Evolutionary conservation across 2,113 vertebrate species (phyloP).

Genomic region (Ptilorrhoa leucosticta): DNA sequence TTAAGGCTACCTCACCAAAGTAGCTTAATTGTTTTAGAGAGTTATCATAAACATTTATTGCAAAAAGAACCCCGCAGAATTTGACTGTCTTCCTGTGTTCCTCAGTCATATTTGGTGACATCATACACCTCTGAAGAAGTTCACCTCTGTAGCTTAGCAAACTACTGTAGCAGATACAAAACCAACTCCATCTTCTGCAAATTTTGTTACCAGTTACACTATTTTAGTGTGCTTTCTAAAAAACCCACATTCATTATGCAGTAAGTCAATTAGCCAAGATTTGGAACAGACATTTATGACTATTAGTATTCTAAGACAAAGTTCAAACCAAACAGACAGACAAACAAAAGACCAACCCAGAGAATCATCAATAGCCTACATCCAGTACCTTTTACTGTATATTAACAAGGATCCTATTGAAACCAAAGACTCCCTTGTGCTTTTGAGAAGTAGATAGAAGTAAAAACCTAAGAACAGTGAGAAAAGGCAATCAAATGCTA

Average conservation of each 20-base stretch:
- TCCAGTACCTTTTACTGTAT: background rate
- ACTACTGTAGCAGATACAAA: background rate
- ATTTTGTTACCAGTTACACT: background rate
- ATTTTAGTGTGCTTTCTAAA: background rate
- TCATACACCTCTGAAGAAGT: background rate
- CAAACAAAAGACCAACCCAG: background rate
- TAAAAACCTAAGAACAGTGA: background rate
- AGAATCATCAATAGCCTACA: background rate
- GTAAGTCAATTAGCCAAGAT: background rate
- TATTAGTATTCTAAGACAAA: background rate
- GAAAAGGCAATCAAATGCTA: background rate
- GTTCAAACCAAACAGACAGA: background rate
- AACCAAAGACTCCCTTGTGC: background rate
- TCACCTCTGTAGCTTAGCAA: background rate
- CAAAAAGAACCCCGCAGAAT: background rate
- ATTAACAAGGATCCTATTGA: background rate
- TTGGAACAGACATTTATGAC: background rate
- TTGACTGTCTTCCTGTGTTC: background rate
- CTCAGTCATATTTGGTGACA: background rate
- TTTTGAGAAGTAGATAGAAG: background rate
- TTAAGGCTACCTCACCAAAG: background rate
- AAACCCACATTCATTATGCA: background rate
- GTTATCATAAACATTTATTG: background rate
- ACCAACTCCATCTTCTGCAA: background rate
- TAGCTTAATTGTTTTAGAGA: background rate